phyloP scores from a whole-genome alignment of 2,888 invertebrate genomes.

The Cerceris ruficornis region DNA sequence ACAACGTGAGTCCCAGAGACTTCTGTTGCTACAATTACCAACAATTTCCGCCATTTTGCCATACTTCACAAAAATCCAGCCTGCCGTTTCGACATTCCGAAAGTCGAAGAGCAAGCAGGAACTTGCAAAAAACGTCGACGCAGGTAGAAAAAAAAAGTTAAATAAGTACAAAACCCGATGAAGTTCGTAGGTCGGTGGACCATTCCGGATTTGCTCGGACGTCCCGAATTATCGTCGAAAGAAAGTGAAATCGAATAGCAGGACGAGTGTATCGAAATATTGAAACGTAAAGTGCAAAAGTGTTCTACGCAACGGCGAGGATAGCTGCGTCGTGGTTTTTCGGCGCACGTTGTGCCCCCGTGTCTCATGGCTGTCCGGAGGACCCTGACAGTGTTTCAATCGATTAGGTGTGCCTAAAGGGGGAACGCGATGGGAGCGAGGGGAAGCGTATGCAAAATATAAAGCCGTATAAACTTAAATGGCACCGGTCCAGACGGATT shows the following conservation, averaged over 20 bases:
- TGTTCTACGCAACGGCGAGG: background rate
- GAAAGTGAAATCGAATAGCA: background rate
- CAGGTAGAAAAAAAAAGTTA: no score
- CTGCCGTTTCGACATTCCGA: no score
- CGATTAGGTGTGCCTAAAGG: conserved; percentile 53
- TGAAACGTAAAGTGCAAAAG: background rate
- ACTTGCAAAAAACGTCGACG: no score
- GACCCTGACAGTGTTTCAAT: conserved; percentile 58
- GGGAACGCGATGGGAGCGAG: conserved; percentile 37
- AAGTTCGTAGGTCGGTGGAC: no score
- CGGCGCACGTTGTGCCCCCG: conserved; percentile 27
- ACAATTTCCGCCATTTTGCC: no score
- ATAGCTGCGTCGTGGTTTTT: conserved; percentile 33
- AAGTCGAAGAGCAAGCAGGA: no score
- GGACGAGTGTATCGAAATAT: background rate
- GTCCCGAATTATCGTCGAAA: no score
- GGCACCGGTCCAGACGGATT: conserved; percentile 46
- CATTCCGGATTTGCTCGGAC: no score
- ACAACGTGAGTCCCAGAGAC: no score
- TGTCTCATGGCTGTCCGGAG: conserved; percentile 32
- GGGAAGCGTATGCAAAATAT: conserved; percentile 52
- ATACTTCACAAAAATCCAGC: no score
- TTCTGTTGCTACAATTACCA: no score
- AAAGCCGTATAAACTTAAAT: conserved; percentile 54
- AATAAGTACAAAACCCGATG: no score